Base-by-base conservation (phyloP, 2,888 invertebrate species). In the Scelioninae gen. 2 region DNA sequence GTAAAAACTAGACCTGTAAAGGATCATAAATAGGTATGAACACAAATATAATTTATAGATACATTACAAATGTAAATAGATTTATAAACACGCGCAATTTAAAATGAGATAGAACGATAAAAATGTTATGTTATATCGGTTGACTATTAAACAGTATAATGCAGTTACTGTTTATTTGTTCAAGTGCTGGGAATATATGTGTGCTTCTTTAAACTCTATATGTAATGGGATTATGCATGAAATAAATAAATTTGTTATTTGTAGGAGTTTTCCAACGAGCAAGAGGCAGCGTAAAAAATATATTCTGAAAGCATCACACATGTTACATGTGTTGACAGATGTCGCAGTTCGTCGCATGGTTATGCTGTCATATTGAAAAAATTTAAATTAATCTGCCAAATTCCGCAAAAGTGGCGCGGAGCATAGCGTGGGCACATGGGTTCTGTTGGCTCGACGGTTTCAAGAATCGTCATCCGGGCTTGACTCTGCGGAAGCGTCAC, bases 401-500 rank as follows among this genome's bases (percentile, higher is more conserved):
- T 76, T 31, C 69, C 73, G 37, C 35, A 22, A 15, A 55, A 55
- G 22, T 78, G 73, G 76, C 15, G 25, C 11, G 52, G 13, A 39
- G 70, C 33, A 18, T 22, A 70, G 11, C 63, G n/a, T 52, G 52
- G 33, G 9, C 63, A 63, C 15, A n/a, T 2, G 6, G 63, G 63
- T 46, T 41, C 37, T 16, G 77, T 52, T 77, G 77, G 77, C 52
- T 77, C 22, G 37, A 31, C 16, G 53, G 52, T 6, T 77, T 76
- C 58, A 55, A 77, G 46, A 45, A 31, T 19, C 45, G 46, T 22
- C 46, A 58, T 35, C 31, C 45, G 5, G 46, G 46, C 31, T 33
- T 58, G 15, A 33, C 45, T 28, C 65, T 71, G 37, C 70, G 77
- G 13, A 63, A 77, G 19, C 76, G 78, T 6, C 63, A 78, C 60